These are phyloP conservation scores for Harpagus bidentatus DNA, from an alignment of 2,113 vertebrate genomes.

Conservation along the genomic window DNA sequence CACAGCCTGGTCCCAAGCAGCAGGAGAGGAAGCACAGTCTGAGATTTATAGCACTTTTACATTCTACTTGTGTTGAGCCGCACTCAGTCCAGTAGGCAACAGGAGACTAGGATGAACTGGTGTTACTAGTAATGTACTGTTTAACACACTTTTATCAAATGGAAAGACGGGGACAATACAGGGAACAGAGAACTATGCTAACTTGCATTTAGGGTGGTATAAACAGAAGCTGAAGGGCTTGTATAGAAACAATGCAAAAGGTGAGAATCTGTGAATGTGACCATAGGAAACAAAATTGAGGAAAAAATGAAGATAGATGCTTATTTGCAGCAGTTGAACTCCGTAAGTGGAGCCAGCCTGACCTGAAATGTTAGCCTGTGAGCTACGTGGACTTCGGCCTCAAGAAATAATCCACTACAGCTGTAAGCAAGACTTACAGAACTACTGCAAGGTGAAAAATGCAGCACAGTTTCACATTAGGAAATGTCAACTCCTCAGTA, in stretches of 20 bases:
- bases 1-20: background rate
- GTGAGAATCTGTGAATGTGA: background rate
- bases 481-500: background rate
- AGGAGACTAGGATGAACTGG: background rate
- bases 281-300: background rate
- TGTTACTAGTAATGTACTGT: background rate
- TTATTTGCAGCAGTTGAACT: background rate
- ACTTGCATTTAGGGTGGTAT: background rate
- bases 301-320: background rate
- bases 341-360: background rate
- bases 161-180: background rate
- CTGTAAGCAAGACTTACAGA: background rate
- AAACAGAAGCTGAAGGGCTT: background rate
- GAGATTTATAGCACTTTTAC: background rate
- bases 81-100: background rate
- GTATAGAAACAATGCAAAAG: background rate
- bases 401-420: background rate
- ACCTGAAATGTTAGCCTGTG: background rate
- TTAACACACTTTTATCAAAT: background rate
- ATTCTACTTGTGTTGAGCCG: background rate
- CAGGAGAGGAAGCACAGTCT: background rate
- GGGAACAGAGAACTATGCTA: background rate
- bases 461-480: background rate
- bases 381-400: background rate
- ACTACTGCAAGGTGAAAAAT: background rate